phyloP scores from a whole-genome alignment of 2,797 vertebrate species.

The Xenopus petersii region DNA sequence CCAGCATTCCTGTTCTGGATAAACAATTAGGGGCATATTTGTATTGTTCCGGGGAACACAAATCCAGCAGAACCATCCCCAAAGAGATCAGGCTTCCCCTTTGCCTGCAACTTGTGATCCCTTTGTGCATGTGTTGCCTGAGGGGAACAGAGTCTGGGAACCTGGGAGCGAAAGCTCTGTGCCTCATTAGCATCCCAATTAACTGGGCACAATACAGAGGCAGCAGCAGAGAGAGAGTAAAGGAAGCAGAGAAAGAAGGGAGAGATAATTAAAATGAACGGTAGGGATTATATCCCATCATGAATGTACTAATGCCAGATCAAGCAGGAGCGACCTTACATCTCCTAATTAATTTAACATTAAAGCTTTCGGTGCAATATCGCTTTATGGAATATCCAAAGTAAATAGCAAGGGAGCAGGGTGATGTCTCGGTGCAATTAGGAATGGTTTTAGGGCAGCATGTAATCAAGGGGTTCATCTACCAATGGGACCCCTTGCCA shows the following conservation, averaged over 20 bases:
- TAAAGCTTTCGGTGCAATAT: slow-evolving; percentile 17
- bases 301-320: slow-evolving; percentile 40
- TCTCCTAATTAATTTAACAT: slow-evolving; percentile 58
- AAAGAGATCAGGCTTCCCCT: slow-evolving; percentile 73
- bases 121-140: slow-evolving; percentile 71
- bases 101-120: slow-evolving; percentile 72
- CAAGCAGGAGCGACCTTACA: slow-evolving; percentile 29
- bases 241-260: slow-evolving; percentile 30
- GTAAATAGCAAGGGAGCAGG: neutral
- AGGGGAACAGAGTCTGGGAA: slow-evolving; percentile 74
- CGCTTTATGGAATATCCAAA: slow-evolving; percentile 31
- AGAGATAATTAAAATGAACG: slow-evolving; percentile 64
- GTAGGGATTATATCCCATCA: slow-evolving; percentile 42
- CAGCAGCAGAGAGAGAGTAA: slow-evolving; percentile 18
- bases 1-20: slow-evolving; percentile 50
- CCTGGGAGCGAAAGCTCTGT: slow-evolving; percentile 57
- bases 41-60: slow-evolving; percentile 61
- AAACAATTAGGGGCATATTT: slow-evolving; percentile 61
- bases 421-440: slow-evolving; percentile 14
- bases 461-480: too few relatives aligned
- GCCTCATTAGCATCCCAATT: slow-evolving; percentile 74
- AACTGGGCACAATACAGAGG: slow-evolving; percentile 61
- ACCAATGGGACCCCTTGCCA: too few relatives aligned
- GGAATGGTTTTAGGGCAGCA: too few relatives aligned
- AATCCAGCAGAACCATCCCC: slow-evolving; percentile 69